These are phyloP conservation scores for Tautogolabrus adspersus DNA, from an alignment of 2,113 vertebrate genomes.

Conservation along the genomic window DNA sequence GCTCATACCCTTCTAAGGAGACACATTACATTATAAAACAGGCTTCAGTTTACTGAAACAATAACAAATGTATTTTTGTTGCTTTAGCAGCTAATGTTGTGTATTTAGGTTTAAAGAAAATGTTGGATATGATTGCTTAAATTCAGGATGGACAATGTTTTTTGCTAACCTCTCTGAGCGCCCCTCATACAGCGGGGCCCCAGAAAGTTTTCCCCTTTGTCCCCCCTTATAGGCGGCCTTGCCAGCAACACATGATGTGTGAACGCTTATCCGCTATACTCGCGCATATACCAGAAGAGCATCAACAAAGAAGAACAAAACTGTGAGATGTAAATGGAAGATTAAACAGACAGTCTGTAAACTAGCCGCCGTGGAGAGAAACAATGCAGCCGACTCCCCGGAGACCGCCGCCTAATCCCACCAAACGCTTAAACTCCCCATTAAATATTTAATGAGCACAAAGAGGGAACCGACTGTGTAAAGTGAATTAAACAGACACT, in stretches of 20 bases:
- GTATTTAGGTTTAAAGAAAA: no score
- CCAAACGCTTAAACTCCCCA: slow-evolving; percentile 56
- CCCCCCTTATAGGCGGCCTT: no score
- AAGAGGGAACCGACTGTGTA: slow-evolving; percentile 44
- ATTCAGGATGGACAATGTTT: no score
- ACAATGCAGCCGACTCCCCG: slow-evolving; percentile 37
- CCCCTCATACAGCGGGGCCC: no score
- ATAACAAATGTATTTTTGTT: no score
- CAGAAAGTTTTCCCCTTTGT: no score
- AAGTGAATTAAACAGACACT: slow-evolving; percentile 18
- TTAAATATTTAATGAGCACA: slow-evolving; percentile 76
- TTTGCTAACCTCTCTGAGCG: no score
- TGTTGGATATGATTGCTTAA: no score
- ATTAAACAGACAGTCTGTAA: slow-evolving; percentile 53
- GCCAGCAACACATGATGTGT: background rate
- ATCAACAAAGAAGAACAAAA: background rate
- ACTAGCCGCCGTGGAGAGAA: slow-evolving; percentile 30
- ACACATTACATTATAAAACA: no score
- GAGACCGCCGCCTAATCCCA: slow-evolving; percentile 58
- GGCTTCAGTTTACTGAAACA: no score
- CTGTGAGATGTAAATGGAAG: slow-evolving; percentile 11
- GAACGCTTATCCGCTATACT: background rate
- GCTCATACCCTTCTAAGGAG: no score
- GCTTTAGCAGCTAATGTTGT: no score
- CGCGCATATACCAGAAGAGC: background rate